Conservation (phyloP, 2,888 invertebrate species). For the Neocrepidodera transversa region DNA sequence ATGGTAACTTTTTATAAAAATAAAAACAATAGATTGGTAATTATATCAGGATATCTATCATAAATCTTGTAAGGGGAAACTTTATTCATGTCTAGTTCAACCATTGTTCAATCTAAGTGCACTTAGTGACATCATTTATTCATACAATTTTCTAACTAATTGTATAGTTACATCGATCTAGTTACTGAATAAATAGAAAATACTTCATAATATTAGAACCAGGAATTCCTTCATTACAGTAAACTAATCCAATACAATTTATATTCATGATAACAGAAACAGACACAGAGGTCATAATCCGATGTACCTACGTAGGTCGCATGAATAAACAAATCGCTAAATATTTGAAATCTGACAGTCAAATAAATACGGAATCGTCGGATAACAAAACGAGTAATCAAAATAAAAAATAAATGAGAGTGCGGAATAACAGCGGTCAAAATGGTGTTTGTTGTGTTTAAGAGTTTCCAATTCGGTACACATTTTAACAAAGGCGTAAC, state of each 20-base stretch:
- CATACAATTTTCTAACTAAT: too few relatives aligned
- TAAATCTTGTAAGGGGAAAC: too few relatives aligned
- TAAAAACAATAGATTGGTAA: too few relatives aligned
- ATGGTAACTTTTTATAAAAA: too few relatives aligned
- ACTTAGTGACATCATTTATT: too few relatives aligned
- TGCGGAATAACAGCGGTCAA: background rate
- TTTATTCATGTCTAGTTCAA: too few relatives aligned
- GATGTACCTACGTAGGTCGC: slow-evolving; percentile 19
- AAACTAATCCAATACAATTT: slow-evolving; percentile 26
- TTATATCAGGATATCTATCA: too few relatives aligned
- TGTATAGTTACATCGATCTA: too few relatives aligned
- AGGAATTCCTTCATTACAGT: too few relatives aligned
- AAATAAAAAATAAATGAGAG: slow-evolving; percentile 27
- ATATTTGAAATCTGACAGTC: slow-evolving; percentile 29
- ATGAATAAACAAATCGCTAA: slow-evolving; percentile 32
- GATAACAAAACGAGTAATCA: slow-evolving; percentile 31
- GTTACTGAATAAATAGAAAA: too few relatives aligned
- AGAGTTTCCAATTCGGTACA: background rate
- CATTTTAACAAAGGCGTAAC: background rate
- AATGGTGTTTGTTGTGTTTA: background rate
- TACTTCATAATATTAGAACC: too few relatives aligned
- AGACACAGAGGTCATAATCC: slow-evolving; percentile 25
- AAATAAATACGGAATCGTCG: slow-evolving; percentile 29
- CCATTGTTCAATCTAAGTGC: too few relatives aligned
- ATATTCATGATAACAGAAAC: slow-evolving; percentile 19